These are phyloP conservation scores for Nudaria mundana DNA, from an alignment of 2,888 invertebrate species.

Conservation along the genomic window DNA sequence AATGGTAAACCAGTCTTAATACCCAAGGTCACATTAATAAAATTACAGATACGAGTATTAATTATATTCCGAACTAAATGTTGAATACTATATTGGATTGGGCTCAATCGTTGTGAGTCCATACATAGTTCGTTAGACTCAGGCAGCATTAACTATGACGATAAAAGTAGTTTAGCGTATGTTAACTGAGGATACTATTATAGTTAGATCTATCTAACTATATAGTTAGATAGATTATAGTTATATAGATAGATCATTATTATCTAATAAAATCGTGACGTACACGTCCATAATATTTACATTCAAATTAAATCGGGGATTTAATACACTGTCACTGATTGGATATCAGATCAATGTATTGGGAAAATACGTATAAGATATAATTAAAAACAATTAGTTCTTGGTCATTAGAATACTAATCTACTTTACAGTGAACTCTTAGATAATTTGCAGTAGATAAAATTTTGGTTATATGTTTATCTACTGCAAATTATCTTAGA, in stretches of 20 bases:
- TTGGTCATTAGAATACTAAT: no score
- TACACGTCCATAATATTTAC: no score
- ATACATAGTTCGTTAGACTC: no score
- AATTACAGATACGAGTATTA: conserved; percentile 34
- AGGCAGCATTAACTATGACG: no score
- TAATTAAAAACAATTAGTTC: no score
- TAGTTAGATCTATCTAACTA: no score
- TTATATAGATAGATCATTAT: no score
- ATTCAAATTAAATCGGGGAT: neutral
- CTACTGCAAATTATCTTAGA: conserved; percentile 34
- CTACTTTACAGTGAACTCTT: conserved; percentile 13
- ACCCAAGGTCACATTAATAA: conserved; percentile 58
- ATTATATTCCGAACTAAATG: conserved; percentile 38
- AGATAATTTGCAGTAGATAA: conserved; percentile 19
- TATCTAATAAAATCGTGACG: no score
- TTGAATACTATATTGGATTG: conserved; percentile 1
- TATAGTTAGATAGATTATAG: no score
- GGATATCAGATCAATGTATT: neutral
- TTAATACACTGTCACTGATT: conserved; percentile 2
- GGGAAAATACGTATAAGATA: conserved; percentile 14
- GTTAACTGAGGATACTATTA: neutral
- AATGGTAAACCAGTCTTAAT: conserved; percentile 69
- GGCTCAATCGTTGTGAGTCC: no score
- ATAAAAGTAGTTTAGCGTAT: neutral
- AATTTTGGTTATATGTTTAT: conserved; percentile 26